Percentiles rank a stretch among this genome's conserved stretches.
Conservation (phyloP, 2,113 vertebrate genomes). For the Strigops habroptila region DNA sequence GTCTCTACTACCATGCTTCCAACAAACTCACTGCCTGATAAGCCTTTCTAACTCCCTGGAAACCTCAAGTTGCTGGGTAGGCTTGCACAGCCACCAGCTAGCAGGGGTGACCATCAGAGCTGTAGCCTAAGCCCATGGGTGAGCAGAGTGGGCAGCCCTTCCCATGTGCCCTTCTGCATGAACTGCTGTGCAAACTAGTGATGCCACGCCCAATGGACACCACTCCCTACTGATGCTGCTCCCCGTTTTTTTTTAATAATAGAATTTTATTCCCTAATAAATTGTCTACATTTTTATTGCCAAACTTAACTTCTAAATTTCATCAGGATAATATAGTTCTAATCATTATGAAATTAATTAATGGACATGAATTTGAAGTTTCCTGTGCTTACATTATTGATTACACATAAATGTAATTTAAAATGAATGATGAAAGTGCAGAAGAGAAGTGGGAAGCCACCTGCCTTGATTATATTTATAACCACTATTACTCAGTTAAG, state of each 20-base stretch:
- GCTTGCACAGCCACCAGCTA: not conserved
- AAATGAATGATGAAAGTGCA: not conserved
- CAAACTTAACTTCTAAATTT: not conserved
- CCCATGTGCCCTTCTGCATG: not conserved
- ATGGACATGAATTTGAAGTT: not conserved
- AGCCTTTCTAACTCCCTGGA: not conserved
- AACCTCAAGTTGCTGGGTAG: not conserved
- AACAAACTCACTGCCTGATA: not conserved
- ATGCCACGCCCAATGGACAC: rapidly evolving
- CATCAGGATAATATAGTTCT: not conserved
- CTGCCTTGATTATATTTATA: not conserved
- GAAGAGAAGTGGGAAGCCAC: not conserved
- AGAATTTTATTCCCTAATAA: not conserved
- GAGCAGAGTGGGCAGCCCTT: not conserved
- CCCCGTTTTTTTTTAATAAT: not conserved
- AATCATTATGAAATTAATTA: not conserved
- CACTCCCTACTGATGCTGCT: not conserved
- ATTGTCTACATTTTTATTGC: not conserved
- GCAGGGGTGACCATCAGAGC: rapidly evolving
- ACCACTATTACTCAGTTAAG: not conserved
- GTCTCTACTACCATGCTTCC: not conserved
- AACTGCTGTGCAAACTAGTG: not conserved
- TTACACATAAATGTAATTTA: not conserved
- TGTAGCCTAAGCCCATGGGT: not conserved
- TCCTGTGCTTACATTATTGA: not conserved